Evolutionary conservation across 2,888 invertebrate species (phyloP).

Genomic region (Pachydiplax longipennis): DNA sequence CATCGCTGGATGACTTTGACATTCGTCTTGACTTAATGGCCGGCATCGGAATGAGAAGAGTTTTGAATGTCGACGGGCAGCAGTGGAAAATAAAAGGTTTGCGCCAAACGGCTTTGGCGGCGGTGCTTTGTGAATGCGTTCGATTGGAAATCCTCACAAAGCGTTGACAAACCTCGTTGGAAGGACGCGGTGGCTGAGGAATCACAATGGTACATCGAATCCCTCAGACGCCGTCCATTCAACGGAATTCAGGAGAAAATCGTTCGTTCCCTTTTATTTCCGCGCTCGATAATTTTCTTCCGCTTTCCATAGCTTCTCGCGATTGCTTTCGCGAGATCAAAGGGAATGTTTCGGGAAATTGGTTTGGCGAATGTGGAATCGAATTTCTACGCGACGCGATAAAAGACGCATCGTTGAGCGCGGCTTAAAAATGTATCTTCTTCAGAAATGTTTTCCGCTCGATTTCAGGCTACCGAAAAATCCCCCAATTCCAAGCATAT

Average conservation of each 20-base stretch:
- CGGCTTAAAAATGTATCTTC: neutral
- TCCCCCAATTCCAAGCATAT: no score
- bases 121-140: neutral
- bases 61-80: neutral
- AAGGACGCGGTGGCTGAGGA: neutral
- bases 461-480: no score
- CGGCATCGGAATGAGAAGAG: neutral
- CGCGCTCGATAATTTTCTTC: neutral
- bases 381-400: neutral
- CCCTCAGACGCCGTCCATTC: neutral
- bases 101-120: neutral
- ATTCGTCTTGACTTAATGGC: neutral
- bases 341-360: neutral
- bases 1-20: neutral
- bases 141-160: neutral
- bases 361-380: neutral
- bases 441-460: no score
- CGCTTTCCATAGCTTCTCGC: neutral
- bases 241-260: neutral
- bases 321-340: neutral
- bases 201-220: neutral
- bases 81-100: neutral
- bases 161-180: neutral
- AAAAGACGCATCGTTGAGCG: neutral
- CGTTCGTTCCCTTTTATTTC: neutral